Conservation (phyloP, 1,140 invertebrate genomes). For the Cepaea nemoralis region DNA sequence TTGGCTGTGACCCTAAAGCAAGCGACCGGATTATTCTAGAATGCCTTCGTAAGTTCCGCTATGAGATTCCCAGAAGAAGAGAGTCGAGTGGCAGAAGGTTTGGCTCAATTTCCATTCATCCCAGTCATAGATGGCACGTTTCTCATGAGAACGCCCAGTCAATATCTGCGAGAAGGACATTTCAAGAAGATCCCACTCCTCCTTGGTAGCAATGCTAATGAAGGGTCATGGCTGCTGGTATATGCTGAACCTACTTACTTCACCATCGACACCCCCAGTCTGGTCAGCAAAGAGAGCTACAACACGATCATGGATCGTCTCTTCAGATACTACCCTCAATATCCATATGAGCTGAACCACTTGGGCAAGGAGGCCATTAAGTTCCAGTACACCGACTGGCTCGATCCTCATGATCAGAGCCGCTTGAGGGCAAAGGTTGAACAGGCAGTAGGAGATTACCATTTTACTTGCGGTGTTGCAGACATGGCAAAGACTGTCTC, state of each 20-base stretch:
- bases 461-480: slow-evolving; percentile 95
- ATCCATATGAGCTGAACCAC: slow-evolving; percentile 77
- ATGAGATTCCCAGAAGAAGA: slow-evolving; percentile 86
- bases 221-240: slow-evolving; percentile 90
- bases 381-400: slow-evolving; percentile 93
- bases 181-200: slow-evolving; percentile 96
- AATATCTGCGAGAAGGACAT: slow-evolving; percentile 78
- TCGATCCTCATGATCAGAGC: slow-evolving; percentile 86
- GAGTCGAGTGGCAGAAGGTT: slow-evolving; percentile 83
- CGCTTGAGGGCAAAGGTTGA: slow-evolving; percentile 88
- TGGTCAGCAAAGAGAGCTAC: slow-evolving; percentile 59
- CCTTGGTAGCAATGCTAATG: slow-evolving; percentile 92
- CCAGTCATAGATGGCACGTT: slow-evolving; percentile 93
- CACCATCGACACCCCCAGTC: slow-evolving; percentile 27
- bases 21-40: slow-evolving; percentile 78
- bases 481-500: slow-evolving; percentile 83
- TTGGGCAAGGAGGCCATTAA: slow-evolving; percentile 87
- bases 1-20: slow-evolving; percentile 74
- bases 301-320: slow-evolving; percentile 38
- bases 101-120: slow-evolving; percentile 86
- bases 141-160: slow-evolving; percentile 85
- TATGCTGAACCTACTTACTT: slow-evolving; percentile 77
- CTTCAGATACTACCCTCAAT: slow-evolving; percentile 72
- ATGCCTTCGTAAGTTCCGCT: slow-evolving; percentile 82
- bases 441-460: slow-evolving; percentile 95